phyloP scores from a whole-genome alignment of 2,113 vertebrate species.

The Phaethornis superciliosus region DNA sequence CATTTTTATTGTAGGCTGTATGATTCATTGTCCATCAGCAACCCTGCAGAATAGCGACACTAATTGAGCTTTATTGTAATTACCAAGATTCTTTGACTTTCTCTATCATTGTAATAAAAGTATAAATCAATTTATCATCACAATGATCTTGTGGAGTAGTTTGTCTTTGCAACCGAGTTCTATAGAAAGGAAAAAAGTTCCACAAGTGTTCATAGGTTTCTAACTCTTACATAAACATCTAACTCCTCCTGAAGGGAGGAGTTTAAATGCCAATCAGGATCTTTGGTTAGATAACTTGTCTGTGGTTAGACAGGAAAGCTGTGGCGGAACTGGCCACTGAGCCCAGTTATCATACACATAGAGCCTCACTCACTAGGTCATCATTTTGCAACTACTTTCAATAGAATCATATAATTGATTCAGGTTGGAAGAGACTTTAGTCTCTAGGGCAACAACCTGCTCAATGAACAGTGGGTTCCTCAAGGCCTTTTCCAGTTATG shows the following conservation, averaged over 20 bases:
- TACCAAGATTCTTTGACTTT: neutral
- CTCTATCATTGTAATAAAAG: neutral
- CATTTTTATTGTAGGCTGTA: neutral
- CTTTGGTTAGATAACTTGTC: neutral
- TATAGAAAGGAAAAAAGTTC: neutral
- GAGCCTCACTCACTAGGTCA: neutral
- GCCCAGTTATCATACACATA: neutral
- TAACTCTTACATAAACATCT: neutral
- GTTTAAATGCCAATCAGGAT: neutral
- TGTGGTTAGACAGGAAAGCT: neutral
- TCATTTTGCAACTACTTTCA: neutral
- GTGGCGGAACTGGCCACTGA: neutral
- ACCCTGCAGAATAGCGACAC: neutral
- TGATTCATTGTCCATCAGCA: constrained; percentile 5
- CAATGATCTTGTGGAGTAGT: neutral
- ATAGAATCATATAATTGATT: neutral
- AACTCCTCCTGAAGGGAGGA: neutral
- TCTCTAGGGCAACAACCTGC: neutral
- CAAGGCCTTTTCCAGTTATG: neutral
- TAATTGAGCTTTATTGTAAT: neutral
- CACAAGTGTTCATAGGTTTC: neutral
- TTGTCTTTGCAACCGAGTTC: neutral
- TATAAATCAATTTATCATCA: neutral
- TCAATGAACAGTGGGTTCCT: neutral
- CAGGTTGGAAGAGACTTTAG: neutral